phyloP scores from a whole-genome alignment of 2,888 invertebrate species.

The Apomyelois bistriatella region DNA sequence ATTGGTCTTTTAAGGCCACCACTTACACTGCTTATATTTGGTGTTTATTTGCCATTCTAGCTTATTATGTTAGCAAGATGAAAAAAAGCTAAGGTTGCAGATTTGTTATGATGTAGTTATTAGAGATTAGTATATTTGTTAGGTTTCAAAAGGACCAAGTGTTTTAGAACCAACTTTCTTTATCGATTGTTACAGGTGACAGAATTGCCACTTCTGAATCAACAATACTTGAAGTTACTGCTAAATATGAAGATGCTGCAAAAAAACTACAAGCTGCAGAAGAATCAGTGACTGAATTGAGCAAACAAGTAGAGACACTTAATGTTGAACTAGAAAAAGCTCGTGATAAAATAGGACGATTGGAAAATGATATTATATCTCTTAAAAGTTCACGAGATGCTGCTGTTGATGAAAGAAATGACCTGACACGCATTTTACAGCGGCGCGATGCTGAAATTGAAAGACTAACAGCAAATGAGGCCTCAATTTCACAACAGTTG shows the following conservation, averaged over 20 bases:
- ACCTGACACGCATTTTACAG: conserved; percentile 84
- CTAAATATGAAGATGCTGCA: conserved; percentile 82
- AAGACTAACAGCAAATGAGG: conserved; percentile 84
- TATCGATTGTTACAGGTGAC: conserved; percentile 76
- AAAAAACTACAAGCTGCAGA: conserved; percentile 81
- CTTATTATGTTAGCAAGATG: no score
- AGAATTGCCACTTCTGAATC: conserved; percentile 76
- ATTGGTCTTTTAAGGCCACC: no score
- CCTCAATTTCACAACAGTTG: conserved; percentile 85
- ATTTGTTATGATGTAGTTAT: no score
- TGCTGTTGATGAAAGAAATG: conserved; percentile 87
- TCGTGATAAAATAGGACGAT: conserved; percentile 80
- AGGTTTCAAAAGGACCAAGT: no score
- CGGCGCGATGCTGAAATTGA: conserved; percentile 87
- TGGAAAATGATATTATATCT: conserved; percentile 83
- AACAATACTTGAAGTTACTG: conserved; percentile 76
- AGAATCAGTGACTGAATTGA: conserved; percentile 82
- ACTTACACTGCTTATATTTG: no score
- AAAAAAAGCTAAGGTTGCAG: no score
- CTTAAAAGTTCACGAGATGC: conserved; percentile 85
- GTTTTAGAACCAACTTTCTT: no score
- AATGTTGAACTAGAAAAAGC: conserved; percentile 83
- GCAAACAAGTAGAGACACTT: conserved; percentile 81
- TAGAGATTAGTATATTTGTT: no score
- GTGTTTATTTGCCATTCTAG: no score